Percentiles rank a stretch among this genome's conserved stretches.
Evolutionary conservation across 2,888 invertebrate species (phyloP).

Genomic region (Plagiodera versicolora): DNA sequence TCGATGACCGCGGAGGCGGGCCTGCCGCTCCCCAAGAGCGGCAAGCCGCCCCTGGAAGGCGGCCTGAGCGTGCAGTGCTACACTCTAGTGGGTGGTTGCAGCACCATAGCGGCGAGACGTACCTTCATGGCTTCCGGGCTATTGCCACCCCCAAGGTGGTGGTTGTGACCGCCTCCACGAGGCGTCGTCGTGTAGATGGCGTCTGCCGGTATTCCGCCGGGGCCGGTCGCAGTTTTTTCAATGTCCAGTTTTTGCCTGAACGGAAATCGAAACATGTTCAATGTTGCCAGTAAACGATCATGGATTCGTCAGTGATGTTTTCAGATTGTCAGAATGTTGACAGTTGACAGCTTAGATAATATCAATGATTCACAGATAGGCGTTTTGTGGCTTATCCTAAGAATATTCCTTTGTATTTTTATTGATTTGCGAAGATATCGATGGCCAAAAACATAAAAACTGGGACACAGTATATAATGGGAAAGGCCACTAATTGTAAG

Average conservation of each 20-base stretch:
- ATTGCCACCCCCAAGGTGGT: slow-evolving; percentile 35
- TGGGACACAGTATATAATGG: too few species aligned
- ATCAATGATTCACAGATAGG: too few species aligned
- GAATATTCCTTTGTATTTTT: too few species aligned
- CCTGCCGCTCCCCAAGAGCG: slow-evolving; percentile 41
- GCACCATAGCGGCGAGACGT: slow-evolving; percentile 86
- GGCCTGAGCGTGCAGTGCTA: slow-evolving; percentile 57
- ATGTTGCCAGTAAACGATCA: too few species aligned
- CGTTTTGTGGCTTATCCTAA: too few species aligned
- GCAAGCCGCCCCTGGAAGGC: slow-evolving; percentile 39
- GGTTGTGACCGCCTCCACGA: slow-evolving; percentile 32
- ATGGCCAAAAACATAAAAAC: too few species aligned
- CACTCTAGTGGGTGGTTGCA: slow-evolving; percentile 87
- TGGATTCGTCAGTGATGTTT: too few species aligned
- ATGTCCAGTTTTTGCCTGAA: slow-evolving; percentile 53
- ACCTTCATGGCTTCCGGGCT: slow-evolving; percentile 82
- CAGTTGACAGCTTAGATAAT: too few species aligned
- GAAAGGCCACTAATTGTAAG: too few species aligned
- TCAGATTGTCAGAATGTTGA: too few species aligned
- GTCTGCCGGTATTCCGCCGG: slow-evolving; percentile 70
- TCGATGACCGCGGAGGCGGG: slow-evolving; percentile 52
- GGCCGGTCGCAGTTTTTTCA: slow-evolving; percentile 55
- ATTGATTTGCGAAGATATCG: too few species aligned
- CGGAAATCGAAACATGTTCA: too few species aligned
- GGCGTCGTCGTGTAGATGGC: slow-evolving; percentile 68